Percentiles rank a stretch among this genome's conserved stretches.
Evolutionary conservation across 2,797 vertebrate genomes (phyloP).

Genomic region (Poecilia gillii): DNA sequence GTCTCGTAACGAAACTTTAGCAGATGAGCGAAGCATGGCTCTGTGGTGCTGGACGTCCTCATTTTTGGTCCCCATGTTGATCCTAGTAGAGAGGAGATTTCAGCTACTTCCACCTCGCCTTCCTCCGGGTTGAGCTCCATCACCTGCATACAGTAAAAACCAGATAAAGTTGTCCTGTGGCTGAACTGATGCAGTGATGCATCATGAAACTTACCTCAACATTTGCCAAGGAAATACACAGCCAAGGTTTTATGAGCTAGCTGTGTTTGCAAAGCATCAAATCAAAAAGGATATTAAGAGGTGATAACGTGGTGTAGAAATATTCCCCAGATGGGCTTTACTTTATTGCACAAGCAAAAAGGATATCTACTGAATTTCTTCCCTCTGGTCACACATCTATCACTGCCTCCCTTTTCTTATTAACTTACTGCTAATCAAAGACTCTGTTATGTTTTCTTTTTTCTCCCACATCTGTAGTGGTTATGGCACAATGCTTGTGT

Average conservation of each 20-base stretch:
- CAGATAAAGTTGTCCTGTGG: conserved; percentile 1
- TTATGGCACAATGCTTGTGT: not conserved
- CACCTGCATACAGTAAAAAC: conserved; percentile 2
- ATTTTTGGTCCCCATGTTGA: conserved; percentile 10
- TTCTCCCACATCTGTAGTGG: not conserved
- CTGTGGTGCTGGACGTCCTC: not conserved
- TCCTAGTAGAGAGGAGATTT: conserved; percentile 18
- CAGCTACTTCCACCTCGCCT: conserved; percentile 40
- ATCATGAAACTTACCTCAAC: not conserved
- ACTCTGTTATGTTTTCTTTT: conserved; percentile 10
- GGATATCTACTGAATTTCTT: not conserved
- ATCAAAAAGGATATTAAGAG: conserved; percentile 1
- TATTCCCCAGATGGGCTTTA: not conserved
- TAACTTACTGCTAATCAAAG: conserved; percentile 4
- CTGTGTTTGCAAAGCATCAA: not conserved
- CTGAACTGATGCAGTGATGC: not conserved
- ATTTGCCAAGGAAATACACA: not conserved
- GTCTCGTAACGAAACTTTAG: conserved; percentile 24
- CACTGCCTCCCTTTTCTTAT: conserved; percentile 5
- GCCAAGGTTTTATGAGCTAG: not conserved
- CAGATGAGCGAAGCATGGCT: not conserved
- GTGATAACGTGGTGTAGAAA: not conserved
- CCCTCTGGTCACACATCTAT: conserved; percentile 18
- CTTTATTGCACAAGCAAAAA: not conserved
- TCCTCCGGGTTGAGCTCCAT: not conserved